Conservation (phyloP, 2,888 invertebrate genomes). For the Caenorhabditis auriculariae region DNA sequence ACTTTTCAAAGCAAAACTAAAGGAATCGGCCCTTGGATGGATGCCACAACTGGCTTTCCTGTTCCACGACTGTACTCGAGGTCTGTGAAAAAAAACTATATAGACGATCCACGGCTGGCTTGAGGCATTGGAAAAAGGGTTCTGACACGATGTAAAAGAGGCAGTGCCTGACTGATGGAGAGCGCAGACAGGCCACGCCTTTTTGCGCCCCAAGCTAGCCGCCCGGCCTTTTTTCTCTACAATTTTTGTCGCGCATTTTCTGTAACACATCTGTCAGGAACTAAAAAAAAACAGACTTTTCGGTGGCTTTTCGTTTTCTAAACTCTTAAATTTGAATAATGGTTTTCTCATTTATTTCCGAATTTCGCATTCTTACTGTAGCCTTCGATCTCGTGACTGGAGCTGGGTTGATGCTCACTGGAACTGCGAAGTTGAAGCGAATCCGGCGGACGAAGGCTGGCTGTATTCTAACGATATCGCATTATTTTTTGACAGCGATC, state of each 20-base stretch:
- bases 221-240: background rate
- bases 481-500: slow-evolving; percentile 4
- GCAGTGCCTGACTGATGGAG: too few relatives aligned
- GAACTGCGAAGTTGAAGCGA: slow-evolving; percentile 10
- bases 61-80: background rate
- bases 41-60: background rate
- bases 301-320: too few relatives aligned
- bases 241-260: too few relatives aligned
- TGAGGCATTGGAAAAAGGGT: too few relatives aligned
- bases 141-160: too few relatives aligned
- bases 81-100: background rate
- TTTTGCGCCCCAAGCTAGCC: too few relatives aligned
- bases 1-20: slow-evolving; percentile 18
- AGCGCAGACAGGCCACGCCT: too few relatives aligned
- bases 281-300: too few relatives aligned
- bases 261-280: too few relatives aligned
- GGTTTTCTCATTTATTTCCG: too few relatives aligned
- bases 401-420: slow-evolving; percentile 19
- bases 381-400: slow-evolving; percentile 16
- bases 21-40: slow-evolving; percentile 29
- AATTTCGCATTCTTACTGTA: slow-evolving; percentile 11
- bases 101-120: too few relatives aligned
- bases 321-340: too few relatives aligned
- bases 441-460: slow-evolving; percentile 25
- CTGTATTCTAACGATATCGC: slow-evolving; percentile 19